These are phyloP conservation scores for Metopia argyrocephala DNA, from an alignment of 2,888 invertebrate genomes.

Conservation along the genomic window DNA sequence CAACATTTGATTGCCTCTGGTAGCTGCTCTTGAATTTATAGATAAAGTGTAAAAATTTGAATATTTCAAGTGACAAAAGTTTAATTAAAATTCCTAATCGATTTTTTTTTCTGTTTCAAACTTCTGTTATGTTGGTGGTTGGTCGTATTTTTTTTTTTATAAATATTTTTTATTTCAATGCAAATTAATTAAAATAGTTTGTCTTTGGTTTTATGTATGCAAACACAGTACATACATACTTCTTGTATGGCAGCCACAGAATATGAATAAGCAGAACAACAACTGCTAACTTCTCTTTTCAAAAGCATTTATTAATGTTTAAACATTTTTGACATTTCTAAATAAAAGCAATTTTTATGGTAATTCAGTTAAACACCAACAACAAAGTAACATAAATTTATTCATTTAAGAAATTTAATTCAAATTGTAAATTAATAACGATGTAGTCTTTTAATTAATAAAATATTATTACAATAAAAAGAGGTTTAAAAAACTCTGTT, in stretches of 20 bases:
- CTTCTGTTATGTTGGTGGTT: background rate
- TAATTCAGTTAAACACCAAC: no score
- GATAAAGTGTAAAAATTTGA: slow-evolving; percentile 10
- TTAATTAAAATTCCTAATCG: slow-evolving; percentile 61
- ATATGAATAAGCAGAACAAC: no score
- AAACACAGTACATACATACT: slow-evolving; percentile 4
- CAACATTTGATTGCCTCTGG: slow-evolving; percentile 16
- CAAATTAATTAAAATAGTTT: slow-evolving; percentile 56
- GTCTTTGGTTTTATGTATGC: background rate
- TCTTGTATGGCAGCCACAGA: background rate
- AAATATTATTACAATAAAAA: no score
- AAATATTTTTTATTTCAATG: slow-evolving; percentile 41
- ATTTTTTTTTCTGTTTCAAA: slow-evolving; percentile 15
- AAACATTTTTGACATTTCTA: no score
- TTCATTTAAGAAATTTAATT: no score
- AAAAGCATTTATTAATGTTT: no score
- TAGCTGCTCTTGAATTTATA: slow-evolving; percentile 14
- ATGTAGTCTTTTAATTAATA: no score
- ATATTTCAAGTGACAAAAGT: slow-evolving; percentile 61
- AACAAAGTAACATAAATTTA: no score
- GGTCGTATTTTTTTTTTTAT: slow-evolving; percentile 10
- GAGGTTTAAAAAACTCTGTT: no score
- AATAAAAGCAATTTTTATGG: no score
- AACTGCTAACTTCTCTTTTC: no score
- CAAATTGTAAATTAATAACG: no score